Evolutionary conservation across 2,113 vertebrate species (phyloP).

Genomic region (Butorides virescens): DNA sequence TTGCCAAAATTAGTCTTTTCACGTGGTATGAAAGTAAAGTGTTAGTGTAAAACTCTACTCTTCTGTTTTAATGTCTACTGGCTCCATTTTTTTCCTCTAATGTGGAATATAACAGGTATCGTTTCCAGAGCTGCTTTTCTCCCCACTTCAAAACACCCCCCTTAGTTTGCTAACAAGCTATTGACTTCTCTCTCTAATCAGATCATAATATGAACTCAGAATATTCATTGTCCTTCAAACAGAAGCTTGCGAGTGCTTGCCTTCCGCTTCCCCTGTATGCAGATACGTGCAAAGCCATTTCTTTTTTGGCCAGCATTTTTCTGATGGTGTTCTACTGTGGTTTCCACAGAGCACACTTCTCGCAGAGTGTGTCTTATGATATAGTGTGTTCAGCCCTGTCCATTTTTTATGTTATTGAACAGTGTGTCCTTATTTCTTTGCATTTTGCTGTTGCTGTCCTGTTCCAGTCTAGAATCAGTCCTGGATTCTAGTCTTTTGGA

Average conservation of each 20-base stretch:
- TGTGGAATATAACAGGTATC: background rate
- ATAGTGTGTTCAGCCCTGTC: background rate
- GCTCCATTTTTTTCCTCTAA: background rate
- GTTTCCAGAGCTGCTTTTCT: background rate
- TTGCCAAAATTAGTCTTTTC: background rate
- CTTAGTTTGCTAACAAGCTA: background rate
- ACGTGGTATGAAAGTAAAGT: background rate
- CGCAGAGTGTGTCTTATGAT: too few species aligned
- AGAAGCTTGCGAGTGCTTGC: background rate
- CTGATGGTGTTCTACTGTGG: background rate
- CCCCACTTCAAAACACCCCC: background rate
- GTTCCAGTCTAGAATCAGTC: background rate
- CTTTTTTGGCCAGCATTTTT: background rate
- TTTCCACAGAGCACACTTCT: background rate
- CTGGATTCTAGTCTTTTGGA: background rate
- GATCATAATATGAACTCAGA: background rate
- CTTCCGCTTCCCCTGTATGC: background rate
- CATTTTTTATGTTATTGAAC: background rate
- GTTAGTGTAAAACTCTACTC: background rate
- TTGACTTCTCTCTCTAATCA: background rate
- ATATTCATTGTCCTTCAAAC: background rate
- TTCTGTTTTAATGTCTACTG: background rate
- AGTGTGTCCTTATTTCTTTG: background rate
- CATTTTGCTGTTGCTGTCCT: background rate
- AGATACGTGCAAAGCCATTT: background rate